Base-by-base conservation (phyloP, 64 coral and sea anemone species). In the Astreopora myriophthalma region DNA sequence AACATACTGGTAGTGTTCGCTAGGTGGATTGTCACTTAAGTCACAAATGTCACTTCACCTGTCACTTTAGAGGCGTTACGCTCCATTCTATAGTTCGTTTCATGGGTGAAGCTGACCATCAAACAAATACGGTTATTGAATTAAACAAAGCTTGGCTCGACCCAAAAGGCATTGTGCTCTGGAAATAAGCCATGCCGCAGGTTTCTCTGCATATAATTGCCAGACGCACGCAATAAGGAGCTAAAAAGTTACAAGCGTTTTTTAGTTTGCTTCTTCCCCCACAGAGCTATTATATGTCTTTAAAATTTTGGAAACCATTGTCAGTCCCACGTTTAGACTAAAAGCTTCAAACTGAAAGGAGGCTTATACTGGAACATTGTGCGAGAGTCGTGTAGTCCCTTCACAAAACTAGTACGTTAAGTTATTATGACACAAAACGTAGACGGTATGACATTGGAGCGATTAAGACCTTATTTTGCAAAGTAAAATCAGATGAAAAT, bases 131-230 rank as follows among this genome's bases (percentile, higher is more conserved):
- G 5, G 7, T 23, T 17, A 25, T 82, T 63, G n/a, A n/a, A n/a
- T n/a, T 38, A 20, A 23, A 63, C 36, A 34, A 37, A 82, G 76
- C 29, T 80, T 58, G 49, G 76, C 31, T 62, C 14, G 52, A 38
- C 31, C 20, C 3, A 82, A 64, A 3, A 55, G 51, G 51, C 51
- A 55, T 55, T 34, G 33, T 63, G 8, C 14, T 37, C 52, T 82
- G 79, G 79, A 82, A 23, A 19, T 9, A 17, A 35, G 79, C 79
- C 79, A 82, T 20, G 57, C 79, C 79, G 37, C 79, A 82, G 26
- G 79, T 20, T 8, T 36, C 79, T 36, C 79, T 3, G 79, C 79
- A 64, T 36, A 55, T 7, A 11, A 82, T 55, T 36, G 60, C 17
- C 22, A 33, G 55, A 24, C 31, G 52, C 79, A 63, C 28, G 55